Evolutionary conservation across 2,888 invertebrate species (phyloP).

Genomic region (Spilosoma lubricipeda): DNA sequence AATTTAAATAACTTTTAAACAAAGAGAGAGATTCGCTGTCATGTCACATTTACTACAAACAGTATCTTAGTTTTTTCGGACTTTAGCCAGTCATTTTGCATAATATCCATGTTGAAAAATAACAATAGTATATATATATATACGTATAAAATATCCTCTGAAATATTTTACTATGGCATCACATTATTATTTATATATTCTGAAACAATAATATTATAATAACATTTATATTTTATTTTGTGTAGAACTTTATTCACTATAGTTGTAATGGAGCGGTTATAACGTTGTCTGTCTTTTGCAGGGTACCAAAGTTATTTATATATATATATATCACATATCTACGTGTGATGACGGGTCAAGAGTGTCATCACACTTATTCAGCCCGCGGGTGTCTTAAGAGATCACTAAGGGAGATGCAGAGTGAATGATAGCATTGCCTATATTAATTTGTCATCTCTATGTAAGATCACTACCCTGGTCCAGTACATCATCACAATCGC

Average conservation of each 20-base stretch:
- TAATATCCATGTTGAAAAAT: slow-evolving; percentile 19
- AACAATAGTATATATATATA: too few species aligned
- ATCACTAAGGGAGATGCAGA: background rate
- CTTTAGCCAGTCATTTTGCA: slow-evolving; percentile 16
- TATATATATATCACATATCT: background rate
- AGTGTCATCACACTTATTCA: too few species aligned
- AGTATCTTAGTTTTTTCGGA: slow-evolving; percentile 4
- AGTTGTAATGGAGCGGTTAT: background rate
- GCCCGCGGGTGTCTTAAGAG: too few species aligned
- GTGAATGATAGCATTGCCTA: too few species aligned
- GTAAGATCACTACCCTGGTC: background rate
- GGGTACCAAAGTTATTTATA: background rate
- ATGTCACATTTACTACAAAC: background rate
- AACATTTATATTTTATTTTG: slow-evolving; percentile 17
- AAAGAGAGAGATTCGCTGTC: background rate
- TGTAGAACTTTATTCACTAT: background rate
- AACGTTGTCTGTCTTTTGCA: background rate
- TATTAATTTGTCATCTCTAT: background rate
- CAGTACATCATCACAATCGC: slow-evolving; percentile 10
- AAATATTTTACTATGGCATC: slow-evolving; percentile 48
- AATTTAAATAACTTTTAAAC: background rate
- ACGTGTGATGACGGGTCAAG: too few species aligned
- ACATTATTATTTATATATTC: slow-evolving; percentile 29
- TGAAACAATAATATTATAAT: slow-evolving; percentile 28
- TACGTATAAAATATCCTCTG: slow-evolving; percentile 19